Conservation (phyloP, 1,140 invertebrate genomes). For the Drosophila nebulosa region DNA sequence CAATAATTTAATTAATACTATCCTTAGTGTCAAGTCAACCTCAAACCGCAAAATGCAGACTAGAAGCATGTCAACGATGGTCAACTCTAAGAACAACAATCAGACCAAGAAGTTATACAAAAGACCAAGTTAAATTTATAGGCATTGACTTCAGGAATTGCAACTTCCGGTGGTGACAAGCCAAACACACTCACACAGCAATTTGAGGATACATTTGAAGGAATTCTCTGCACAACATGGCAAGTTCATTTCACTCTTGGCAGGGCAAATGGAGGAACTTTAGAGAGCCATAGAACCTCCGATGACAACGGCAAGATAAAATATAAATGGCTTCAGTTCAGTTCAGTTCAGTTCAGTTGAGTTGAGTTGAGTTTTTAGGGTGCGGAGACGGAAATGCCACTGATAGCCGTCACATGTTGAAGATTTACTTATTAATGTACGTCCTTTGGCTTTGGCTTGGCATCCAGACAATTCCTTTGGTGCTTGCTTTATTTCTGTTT, state of each 20-base stretch:
- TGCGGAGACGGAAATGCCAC: slow-evolving; percentile 58
- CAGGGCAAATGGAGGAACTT: slow-evolving; percentile 51
- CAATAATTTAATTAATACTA: slow-evolving; percentile 54
- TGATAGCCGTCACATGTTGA: slow-evolving; percentile 76
- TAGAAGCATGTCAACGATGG: neutral
- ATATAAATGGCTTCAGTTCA: slow-evolving; percentile 70
- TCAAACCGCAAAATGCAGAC: neutral
- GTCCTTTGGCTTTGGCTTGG: slow-evolving; percentile 27
- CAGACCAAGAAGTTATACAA: slow-evolving; percentile 41
- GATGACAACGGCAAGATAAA: slow-evolving; percentile 66
- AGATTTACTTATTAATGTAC: slow-evolving; percentile 77
- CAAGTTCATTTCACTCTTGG: slow-evolving; percentile 59
- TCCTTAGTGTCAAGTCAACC: slow-evolving; percentile 37
- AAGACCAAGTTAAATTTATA: slow-evolving; percentile 76
- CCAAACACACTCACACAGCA: slow-evolving; percentile 13
- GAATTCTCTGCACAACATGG: slow-evolving; percentile 41
- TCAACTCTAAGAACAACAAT: slow-evolving; percentile 41
- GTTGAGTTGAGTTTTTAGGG: slow-evolving; percentile 5
- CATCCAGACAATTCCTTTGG: slow-evolving; percentile 49
- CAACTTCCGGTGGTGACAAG: slow-evolving; percentile 60
- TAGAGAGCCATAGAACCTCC: slow-evolving; percentile 49
- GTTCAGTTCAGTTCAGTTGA: slow-evolving; percentile 40
- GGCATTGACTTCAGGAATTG: slow-evolving; percentile 71
- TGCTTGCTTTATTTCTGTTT: slow-evolving; percentile 54
- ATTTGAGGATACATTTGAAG: neutral